Base-by-base conservation (phyloP, 2,113 vertebrate genomes). In the Amphiprion ocellaris region DNA sequence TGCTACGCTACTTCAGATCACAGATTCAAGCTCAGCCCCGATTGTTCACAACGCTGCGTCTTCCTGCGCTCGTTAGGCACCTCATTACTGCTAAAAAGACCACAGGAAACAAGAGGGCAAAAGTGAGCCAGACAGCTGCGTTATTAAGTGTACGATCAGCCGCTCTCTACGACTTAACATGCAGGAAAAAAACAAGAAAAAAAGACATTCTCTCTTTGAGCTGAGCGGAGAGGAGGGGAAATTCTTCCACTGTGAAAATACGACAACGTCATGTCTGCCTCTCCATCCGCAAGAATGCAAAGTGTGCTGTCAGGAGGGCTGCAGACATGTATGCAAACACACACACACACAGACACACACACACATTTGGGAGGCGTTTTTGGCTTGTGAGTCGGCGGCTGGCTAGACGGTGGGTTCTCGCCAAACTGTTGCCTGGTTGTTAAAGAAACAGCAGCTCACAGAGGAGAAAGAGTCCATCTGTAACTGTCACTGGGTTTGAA, bases 251-350 rank as follows among this genome's bases (percentile, higher is more conserved):
- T 67, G 69, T 65, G 73, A 83, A 91, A 88, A 84, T 81, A 77
- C 77, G 83, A 84, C 81, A 90, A 87, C 81, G 87, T 90, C 86
- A 88, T 44, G 89, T 90, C 91, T 89, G 84, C 23, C 62, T 88
- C 81, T 81, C 66, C 26, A 6, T 89, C 90, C 87, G 41, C 91
- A 90, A 88, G 84, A 92, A 91, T 89, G 88, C 49, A 39, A 69
- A 74, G 74, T 77, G 76, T 54, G 78, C 64, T 54, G 67, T 78
- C 59, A 44, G 78, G n/a, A 59, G 39, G 53, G 62, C 77, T 37
- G 41, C 79, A 74, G 14, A 54, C 64, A 37, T 28, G 37, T 72
- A 65, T 30, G 14, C 69, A 64, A 16, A 67, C 69, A 73, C 56
- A 49, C 30, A 49, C 30, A 19, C 41, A 14, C 4, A 41, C 39